phyloP scores from a whole-genome alignment of 2,113 vertebrate genomes.

The Equus quagga region DNA sequence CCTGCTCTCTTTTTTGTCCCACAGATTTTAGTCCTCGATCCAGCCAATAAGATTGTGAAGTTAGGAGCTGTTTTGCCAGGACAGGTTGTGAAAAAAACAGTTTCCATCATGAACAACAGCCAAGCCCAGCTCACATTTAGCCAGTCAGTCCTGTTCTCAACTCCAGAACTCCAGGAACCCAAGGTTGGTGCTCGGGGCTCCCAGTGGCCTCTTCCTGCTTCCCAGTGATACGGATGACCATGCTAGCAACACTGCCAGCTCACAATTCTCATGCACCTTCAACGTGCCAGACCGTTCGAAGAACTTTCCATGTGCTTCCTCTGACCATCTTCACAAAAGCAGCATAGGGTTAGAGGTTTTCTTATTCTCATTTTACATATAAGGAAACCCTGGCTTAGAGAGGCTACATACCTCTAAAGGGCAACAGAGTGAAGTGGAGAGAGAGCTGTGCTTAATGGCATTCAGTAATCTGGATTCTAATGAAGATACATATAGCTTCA shows the following conservation, averaged over 20 bases:
- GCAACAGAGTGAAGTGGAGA: neutral
- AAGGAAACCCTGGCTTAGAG: neutral
- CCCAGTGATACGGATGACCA: neutral
- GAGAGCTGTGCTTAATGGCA: neutral
- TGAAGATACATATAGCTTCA: neutral
- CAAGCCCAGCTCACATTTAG: constrained; percentile 85
- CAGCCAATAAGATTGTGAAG: constrained; percentile 87
- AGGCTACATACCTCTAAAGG: neutral
- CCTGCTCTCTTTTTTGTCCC: neutral
- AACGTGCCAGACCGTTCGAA: neutral
- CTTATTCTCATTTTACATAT: neutral
- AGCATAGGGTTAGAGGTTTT: neutral
- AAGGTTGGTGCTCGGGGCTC: constrained; percentile 84
- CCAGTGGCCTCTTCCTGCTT: fast-evolving
- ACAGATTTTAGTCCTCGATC: constrained; percentile 91
- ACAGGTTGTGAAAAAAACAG: constrained; percentile 86
- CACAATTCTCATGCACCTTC: neutral
- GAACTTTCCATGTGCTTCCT: neutral
- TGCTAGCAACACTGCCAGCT: neutral
- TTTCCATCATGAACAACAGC: constrained; percentile 91
- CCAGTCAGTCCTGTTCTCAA: constrained; percentile 78
- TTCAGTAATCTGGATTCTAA: neutral
- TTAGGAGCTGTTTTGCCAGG: constrained; percentile 90
- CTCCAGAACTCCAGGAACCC: constrained; percentile 84
- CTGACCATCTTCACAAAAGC: neutral